Percentiles rank a stretch among this genome's conserved stretches.
phyloP scores from a whole-genome alignment of 2,797 vertebrate species.

The Chaetophractus vellerosus region DNA sequence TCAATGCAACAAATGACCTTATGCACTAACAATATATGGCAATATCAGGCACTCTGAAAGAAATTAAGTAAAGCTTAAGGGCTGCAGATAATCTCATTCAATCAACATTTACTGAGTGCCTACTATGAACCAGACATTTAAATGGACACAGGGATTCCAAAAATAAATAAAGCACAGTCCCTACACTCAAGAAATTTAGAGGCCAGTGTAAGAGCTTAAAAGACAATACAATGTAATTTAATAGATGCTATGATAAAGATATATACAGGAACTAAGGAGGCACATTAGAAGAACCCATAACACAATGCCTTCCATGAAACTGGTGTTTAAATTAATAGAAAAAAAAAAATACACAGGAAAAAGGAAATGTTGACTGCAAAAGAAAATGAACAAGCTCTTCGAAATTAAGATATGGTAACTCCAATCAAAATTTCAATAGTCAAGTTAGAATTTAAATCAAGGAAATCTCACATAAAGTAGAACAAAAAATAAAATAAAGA shows the following conservation, averaged over 20 bases:
- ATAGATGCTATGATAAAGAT: background rate
- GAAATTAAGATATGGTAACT: background rate
- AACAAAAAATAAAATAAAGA: background rate
- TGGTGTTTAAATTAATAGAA: slow-evolving; percentile 12
- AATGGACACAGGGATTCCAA: background rate
- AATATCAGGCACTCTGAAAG: background rate
- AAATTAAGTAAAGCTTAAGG: slow-evolving; percentile 22
- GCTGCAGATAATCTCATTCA: background rate
- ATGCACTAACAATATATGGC: background rate
- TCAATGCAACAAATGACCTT: slow-evolving; percentile 1
- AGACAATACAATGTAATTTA: background rate
- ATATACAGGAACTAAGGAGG: background rate
- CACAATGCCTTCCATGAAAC: slow-evolving; percentile 5
- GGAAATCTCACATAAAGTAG: background rate
- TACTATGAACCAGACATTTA: background rate
- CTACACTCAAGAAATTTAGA: background rate
- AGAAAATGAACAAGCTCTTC: slow-evolving; percentile 12
- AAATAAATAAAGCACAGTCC: background rate
- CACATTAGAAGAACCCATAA: background rate
- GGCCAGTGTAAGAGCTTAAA: background rate
- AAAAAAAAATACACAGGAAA: slow-evolving; percentile 34
- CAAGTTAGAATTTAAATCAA: slow-evolving; percentile 16
- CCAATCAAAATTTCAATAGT: slow-evolving; percentile 34
- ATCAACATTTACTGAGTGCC: background rate
- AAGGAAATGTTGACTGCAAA: background rate